These are phyloP conservation scores for Agelas oroides DNA, from an alignment of 37 sponge, comb jelly and placozoan genomes.

Conservation along the genomic window DNA sequence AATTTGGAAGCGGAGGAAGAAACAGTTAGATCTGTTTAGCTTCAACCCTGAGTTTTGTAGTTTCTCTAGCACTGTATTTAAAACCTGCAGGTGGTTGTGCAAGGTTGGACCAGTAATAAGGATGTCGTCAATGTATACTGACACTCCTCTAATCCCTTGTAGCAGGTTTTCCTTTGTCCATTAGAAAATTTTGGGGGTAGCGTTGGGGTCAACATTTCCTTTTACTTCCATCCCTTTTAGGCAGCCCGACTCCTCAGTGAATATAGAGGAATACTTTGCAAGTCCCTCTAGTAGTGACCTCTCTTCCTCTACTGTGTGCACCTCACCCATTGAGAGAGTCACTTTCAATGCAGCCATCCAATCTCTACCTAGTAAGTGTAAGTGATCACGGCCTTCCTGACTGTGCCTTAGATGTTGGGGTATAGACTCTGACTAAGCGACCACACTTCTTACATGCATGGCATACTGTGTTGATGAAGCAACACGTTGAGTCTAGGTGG, in stretches of 20 bases:
- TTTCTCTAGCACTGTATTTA: neutral
- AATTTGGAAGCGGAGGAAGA: constrained; percentile 2
- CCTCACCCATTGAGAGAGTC: no score
- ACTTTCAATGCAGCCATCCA: no score
- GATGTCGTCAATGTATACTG: constrained; percentile 22
- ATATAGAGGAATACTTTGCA: constrained; percentile 26
- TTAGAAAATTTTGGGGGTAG: constrained; percentile 45
- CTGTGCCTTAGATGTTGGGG: no score
- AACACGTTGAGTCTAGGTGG: no score
- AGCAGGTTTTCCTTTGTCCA: constrained; percentile 38
- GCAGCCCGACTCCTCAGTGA: constrained; percentile 33
- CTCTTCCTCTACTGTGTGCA: no score
- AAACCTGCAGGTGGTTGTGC: neutral
- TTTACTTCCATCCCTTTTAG: constrained; percentile 10
- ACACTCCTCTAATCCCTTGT: constrained; percentile 34
- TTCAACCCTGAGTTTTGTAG: neutral
- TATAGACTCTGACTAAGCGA: no score
- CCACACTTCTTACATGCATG: no score
- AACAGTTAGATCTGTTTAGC: constrained; percentile 22
- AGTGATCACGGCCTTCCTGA: no score
- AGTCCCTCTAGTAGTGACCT: constrained; percentile 12
- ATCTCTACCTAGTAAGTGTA: no score
- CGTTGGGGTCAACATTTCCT: constrained; percentile 9
- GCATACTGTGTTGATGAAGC: no score
- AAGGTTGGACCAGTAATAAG: constrained; percentile 12